Evolutionary conservation across 2,797 vertebrate species (phyloP).

Genomic region (Apodemus agrarius): DNA sequence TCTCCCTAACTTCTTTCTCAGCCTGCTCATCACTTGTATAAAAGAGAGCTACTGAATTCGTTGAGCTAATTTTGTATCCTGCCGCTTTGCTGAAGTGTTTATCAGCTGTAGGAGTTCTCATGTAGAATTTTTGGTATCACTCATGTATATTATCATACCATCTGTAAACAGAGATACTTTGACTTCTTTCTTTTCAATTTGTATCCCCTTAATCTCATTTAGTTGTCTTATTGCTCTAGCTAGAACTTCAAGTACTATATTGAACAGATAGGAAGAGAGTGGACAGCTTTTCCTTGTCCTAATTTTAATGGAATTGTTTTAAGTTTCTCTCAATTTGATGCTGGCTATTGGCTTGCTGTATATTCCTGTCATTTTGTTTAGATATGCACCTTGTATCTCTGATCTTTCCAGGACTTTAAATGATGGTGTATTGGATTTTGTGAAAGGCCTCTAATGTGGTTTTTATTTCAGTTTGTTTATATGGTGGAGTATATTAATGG

Average conservation of each 20-base stretch:
- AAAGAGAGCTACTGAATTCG: background rate
- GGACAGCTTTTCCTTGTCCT: background rate
- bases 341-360: background rate
- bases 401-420: background rate
- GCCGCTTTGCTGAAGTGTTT: background rate
- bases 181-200: background rate
- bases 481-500: background rate
- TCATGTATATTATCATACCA: background rate
- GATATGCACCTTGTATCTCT: background rate
- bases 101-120: background rate
- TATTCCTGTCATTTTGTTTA: background rate
- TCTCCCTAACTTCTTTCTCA: background rate
- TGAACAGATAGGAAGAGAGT: background rate
- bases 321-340: background rate
- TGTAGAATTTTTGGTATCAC: background rate
- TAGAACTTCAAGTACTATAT: background rate
- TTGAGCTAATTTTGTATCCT: background rate
- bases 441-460: background rate
- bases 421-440: background rate
- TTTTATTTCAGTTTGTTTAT: background rate
- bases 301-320: background rate
- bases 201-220: background rate
- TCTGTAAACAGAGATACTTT: background rate
- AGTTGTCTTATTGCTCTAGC: background rate
- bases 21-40: background rate